Conservation (phyloP, 1,140 invertebrate genomes). For the Bombus pyrosoma region DNA sequence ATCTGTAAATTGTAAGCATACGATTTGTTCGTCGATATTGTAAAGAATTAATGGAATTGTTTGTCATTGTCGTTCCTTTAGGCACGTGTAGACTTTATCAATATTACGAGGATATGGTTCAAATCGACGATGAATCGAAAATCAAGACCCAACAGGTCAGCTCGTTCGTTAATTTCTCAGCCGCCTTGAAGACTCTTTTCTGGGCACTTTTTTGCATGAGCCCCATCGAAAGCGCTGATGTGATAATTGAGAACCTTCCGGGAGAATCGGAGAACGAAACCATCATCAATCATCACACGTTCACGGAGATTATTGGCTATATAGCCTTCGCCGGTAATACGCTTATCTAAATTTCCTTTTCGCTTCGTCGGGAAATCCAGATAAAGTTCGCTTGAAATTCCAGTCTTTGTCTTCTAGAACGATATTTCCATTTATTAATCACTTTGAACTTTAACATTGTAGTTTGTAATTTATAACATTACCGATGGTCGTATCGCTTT, state of each 20-base stretch:
- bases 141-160: constrained; percentile 76
- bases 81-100: constrained; percentile 81
- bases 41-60: neutral
- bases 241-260: constrained; percentile 85
- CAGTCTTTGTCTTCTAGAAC: neutral
- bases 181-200: constrained; percentile 88
- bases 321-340: constrained; percentile 83
- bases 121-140: constrained; percentile 81
- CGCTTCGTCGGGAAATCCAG: neutral
- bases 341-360: neutral
- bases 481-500: no score
- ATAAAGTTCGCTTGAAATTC: neutral
- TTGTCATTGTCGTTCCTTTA: constrained; percentile 19
- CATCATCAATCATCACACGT: constrained; percentile 83
- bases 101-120: constrained; percentile 85
- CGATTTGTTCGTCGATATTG: neutral
- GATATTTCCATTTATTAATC: no score
- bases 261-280: constrained; percentile 79
- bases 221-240: constrained; percentile 86
- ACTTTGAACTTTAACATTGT: no score
- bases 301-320: constrained; percentile 86
- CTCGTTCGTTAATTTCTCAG: constrained; percentile 83
- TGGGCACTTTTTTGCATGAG: constrained; percentile 90
- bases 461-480: no score
- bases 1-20: no score